Conservation (phyloP, 2,888 invertebrate species). For the Neuroscelio doddi region DNA sequence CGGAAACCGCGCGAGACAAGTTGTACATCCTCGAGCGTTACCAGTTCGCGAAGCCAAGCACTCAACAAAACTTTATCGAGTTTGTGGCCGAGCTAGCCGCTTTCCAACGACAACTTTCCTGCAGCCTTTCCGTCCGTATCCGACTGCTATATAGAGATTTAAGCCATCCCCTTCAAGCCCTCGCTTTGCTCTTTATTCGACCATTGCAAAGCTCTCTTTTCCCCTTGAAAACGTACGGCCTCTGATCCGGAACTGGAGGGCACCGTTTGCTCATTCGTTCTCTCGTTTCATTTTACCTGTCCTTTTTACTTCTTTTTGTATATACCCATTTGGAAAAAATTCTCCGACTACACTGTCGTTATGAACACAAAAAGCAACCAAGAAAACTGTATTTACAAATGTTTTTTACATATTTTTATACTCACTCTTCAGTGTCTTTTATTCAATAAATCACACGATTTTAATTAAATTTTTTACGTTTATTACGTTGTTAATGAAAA, state of each 20-base stretch:
- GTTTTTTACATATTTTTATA: too few species aligned
- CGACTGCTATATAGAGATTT: conserved; percentile 42
- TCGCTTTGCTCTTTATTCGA: conserved; percentile 56
- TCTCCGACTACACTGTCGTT: neutral
- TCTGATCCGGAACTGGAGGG: conserved; percentile 28
- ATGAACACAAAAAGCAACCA: too few species aligned
- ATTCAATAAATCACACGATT: too few species aligned
- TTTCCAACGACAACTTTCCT: conserved; percentile 64
- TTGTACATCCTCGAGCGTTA: conserved; percentile 42
- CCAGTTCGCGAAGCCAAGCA: conserved; percentile 47
- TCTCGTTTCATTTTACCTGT: conserved; percentile 40
- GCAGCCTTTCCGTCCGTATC: conserved; percentile 46
- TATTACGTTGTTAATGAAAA: too few species aligned
- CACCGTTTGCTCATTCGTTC: conserved; percentile 22
- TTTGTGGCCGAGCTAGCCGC: conserved; percentile 65
- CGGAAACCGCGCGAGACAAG: conserved; percentile 60
- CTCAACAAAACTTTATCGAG: conserved; percentile 67
- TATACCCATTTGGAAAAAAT: conserved; percentile 11
- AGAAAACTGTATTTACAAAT: too few species aligned
- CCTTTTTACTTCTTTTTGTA: conserved; percentile 31
- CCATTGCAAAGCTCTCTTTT: conserved; percentile 46
- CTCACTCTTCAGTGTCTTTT: too few species aligned
- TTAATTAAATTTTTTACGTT: too few species aligned
- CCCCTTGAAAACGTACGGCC: conserved; percentile 18
- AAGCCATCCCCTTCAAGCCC: conserved; percentile 36